Conservation (phyloP, 1,140 invertebrate genomes). For the Caenorhabditis inopinata region DNA sequence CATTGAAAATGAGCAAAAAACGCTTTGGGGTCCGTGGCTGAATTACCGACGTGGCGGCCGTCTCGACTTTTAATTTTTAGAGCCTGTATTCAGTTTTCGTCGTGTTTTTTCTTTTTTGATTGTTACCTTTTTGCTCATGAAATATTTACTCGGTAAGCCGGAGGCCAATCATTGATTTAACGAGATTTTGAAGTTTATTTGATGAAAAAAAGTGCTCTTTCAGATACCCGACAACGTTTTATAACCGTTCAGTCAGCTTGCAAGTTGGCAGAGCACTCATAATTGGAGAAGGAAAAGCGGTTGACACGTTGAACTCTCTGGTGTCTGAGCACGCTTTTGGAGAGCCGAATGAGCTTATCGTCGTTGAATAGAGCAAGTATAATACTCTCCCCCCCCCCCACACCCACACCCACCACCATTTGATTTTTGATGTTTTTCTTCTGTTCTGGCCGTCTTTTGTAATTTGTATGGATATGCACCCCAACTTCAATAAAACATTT, state of each 20-base stretch:
- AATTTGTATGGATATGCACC: not conserved
- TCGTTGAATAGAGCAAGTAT: not conserved
- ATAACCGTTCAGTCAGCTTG: not conserved
- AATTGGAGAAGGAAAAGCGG: not conserved
- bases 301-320: constrained; percentile 22
- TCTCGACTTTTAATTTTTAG: too few species aligned
- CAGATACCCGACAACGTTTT: not conserved
- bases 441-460: not conserved
- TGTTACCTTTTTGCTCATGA: too few species aligned
- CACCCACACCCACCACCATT: too few species aligned
- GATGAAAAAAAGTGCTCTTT: not conserved
- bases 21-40: too few species aligned
- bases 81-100: too few species aligned
- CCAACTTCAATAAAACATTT: not conserved
- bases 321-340: not conserved
- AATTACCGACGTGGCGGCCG: too few species aligned
- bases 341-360: not conserved
- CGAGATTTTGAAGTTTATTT: too few species aligned
- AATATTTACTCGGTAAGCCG: too few species aligned
- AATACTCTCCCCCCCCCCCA: not conserved
- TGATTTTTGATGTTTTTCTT: not conserved
- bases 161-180: too few species aligned
- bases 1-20: too few species aligned
- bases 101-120: too few species aligned
- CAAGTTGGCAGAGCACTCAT: not conserved